These are phyloP conservation scores for Diphyllodes magnificus DNA, from an alignment of 2,113 vertebrate genomes.

Conservation along the genomic window DNA sequence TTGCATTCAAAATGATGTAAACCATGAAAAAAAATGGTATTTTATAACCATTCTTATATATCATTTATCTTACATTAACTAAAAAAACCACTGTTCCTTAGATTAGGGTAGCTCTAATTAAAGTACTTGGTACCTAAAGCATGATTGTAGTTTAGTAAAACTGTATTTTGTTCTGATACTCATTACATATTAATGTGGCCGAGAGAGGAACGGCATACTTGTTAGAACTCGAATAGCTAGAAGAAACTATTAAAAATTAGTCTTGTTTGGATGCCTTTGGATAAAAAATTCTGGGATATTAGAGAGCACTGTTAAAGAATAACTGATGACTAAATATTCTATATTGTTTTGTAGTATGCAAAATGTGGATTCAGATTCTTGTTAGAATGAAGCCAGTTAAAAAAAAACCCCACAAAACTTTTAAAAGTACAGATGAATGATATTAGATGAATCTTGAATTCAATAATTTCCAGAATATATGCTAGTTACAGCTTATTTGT, in stretches of 20 bases:
- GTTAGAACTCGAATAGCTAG: neutral
- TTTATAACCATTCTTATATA: too few relatives aligned
- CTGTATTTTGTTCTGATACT: neutral
- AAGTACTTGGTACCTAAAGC: neutral
- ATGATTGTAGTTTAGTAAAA: neutral
- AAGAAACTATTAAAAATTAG: neutral
- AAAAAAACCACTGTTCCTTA: neutral
- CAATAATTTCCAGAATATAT: neutral
- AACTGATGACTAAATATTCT: neutral
- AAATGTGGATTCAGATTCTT: neutral
- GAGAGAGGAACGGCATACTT: neutral
- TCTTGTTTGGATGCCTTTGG: neutral
- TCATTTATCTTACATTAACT: neutral
- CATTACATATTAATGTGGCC: neutral
- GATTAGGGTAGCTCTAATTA: neutral
- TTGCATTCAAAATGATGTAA: neutral
- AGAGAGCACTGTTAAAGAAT: neutral
- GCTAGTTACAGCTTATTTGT: neutral
- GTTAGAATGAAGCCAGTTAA: neutral
- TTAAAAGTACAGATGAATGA: neutral
- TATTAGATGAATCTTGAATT: neutral
- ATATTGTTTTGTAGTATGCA: neutral
- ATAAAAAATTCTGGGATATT: neutral
- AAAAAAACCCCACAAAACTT: neutral
- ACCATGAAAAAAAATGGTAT: fast-evolving